A percentile compares a stretch with the other conserved stretches of the same genome.
phyloP scores from a whole-genome alignment of 2,113 vertebrate species.

The Romanogobio albipinnatus region DNA sequence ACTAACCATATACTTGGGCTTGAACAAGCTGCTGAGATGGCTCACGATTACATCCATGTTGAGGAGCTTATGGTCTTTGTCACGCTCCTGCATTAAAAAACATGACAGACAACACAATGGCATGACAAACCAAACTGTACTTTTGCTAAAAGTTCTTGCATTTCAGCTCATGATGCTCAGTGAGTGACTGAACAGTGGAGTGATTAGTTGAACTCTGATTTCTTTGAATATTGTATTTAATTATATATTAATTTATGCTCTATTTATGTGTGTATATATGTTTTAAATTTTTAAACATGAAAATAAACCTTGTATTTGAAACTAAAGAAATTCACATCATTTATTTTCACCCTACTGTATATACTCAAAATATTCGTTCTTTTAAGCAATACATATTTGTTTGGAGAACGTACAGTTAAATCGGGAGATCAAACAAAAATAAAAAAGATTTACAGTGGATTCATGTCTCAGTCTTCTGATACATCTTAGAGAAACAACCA shows the following conservation, averaged over 20 bases:
- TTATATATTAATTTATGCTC: too few species aligned
- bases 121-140: background rate
- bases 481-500: background rate
- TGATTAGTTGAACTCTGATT: too few species aligned
- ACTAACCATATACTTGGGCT: slow-evolving; percentile 83
- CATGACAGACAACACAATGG: background rate
- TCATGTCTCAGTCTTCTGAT: slow-evolving; percentile 3
- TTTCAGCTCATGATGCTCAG: background rate
- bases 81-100: slow-evolving; percentile 70
- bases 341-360: too few species aligned
- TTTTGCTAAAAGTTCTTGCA: background rate
- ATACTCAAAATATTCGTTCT: too few species aligned
- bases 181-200: too few species aligned
- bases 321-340: background rate
- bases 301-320: background rate
- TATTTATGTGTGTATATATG: too few species aligned
- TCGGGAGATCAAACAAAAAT: background rate
- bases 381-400: background rate
- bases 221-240: too few species aligned
- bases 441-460: background rate
- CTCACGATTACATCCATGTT: slow-evolving; percentile 81
- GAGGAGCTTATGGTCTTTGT: slow-evolving; percentile 66
- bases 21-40: slow-evolving; percentile 86
- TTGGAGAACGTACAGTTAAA: background rate
- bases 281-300: background rate